A percentile compares a stretch with the other conserved stretches of the same genome.
Conservation (phyloP, 1,140 invertebrate species). For the Triops longicaudatus region DNA sequence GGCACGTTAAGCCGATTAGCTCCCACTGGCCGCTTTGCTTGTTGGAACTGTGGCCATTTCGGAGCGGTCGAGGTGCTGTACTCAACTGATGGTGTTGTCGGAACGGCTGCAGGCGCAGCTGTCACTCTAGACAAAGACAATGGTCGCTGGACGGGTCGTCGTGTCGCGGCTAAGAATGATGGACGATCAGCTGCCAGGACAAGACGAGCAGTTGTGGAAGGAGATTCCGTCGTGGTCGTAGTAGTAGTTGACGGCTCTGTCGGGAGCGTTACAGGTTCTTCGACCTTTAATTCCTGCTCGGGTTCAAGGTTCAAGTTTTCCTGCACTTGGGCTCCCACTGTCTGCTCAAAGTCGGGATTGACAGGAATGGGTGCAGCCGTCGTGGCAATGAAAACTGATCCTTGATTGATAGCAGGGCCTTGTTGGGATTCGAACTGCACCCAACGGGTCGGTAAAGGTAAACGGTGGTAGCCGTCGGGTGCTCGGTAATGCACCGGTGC, state of each 20-base stretch:
- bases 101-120: background rate
- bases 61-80: background rate
- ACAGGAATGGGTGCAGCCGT: constrained; percentile 16
- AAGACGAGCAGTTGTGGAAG: background rate
- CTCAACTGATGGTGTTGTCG: background rate
- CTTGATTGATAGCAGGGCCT: background rate
- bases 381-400: background rate
- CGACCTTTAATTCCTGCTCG: constrained; percentile 5
- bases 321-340: background rate
- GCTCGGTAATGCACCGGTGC: constrained; percentile 25
- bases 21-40: constrained; percentile 11
- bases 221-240: background rate
- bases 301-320: background rate
- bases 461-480: constrained; percentile 22
- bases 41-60: constrained; percentile 20
- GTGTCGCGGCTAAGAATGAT: background rate
- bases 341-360: background rate
- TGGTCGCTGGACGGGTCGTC: background rate
- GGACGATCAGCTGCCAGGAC: constrained; percentile 18
- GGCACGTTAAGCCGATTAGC: background rate
- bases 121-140: background rate
- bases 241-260: background rate
- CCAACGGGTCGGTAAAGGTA: constrained; percentile 17
- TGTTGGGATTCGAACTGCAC: constrained; percentile 23
- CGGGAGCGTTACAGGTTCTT: constrained; percentile 7